These are phyloP conservation scores for Pheosia tremula DNA, from an alignment of 2,888 invertebrate species.

Conservation along the genomic window DNA sequence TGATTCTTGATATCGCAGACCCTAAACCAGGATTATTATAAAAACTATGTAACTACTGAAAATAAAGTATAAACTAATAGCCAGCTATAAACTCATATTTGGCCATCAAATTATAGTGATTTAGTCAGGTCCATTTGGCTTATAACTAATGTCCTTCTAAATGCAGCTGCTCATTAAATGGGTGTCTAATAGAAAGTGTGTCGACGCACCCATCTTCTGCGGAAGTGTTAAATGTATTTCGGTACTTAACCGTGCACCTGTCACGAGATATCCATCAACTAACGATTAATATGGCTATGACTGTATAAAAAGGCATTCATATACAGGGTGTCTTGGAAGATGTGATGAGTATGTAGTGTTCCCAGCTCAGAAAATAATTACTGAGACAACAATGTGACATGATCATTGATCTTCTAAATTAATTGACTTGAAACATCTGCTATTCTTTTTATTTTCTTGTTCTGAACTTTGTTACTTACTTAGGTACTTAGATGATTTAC, in stretches of 20 bases:
- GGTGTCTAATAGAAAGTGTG: constrained; percentile 1
- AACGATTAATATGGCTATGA: neutral
- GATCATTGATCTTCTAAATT: no score
- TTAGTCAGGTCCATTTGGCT: neutral
- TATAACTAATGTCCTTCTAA: neutral
- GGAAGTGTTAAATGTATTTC: constrained; percentile 1
- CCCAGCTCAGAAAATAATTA: no score
- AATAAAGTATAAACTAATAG: no score
- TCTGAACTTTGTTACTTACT: no score
- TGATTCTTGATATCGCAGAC: no score
- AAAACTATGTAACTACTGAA: no score
- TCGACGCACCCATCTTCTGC: neutral
- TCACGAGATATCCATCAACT: neutral
- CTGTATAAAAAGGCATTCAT: neutral
- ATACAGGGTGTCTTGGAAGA: neutral
- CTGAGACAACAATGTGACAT: no score
- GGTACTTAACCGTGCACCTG: neutral
- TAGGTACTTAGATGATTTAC: no score
- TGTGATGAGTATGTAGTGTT: no score
- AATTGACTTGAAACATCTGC: no score
- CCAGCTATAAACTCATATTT: neutral
- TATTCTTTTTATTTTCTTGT: no score
- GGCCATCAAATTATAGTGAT: neutral
- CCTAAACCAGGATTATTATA: no score
- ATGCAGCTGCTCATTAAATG: neutral